A percentile compares a stretch with the other conserved stretches of the same genome.
These are phyloP conservation scores for Oncorhynchus mykiss DNA, from an alignment of 2,113 vertebrate species.

Conservation along the genomic window DNA sequence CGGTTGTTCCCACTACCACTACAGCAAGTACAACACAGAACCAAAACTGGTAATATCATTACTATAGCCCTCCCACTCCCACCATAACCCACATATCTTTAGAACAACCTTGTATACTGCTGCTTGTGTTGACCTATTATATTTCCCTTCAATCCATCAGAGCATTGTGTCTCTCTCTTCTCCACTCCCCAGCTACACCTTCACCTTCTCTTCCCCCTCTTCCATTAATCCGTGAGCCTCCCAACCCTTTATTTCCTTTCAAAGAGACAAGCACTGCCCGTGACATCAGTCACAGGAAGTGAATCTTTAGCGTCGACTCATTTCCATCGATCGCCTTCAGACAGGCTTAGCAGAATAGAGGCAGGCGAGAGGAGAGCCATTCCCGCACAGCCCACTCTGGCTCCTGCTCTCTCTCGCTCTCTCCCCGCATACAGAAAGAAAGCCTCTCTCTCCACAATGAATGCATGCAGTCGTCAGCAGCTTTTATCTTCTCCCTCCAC, in stretches of 20 bases:
- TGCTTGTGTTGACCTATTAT: slow-evolving; percentile 37
- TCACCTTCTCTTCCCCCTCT: slow-evolving; percentile 15
- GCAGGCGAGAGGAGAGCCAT: slow-evolving; percentile 56
- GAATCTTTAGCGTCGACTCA: slow-evolving; percentile 79
- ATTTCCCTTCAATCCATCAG: slow-evolving; percentile 39
- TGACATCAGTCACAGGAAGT: slow-evolving; percentile 77
- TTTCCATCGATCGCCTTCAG: slow-evolving; percentile 80
- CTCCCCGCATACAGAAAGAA: slow-evolving; percentile 63
- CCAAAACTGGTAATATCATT: no score
- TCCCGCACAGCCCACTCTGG: slow-evolving; percentile 68
- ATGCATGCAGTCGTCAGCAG: slow-evolving; percentile 66
- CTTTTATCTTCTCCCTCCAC: slow-evolving; percentile 70
- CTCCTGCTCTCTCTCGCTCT: slow-evolving; percentile 63
- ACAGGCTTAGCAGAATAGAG: slow-evolving; percentile 73
- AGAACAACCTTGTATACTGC: slow-evolving; percentile 24
- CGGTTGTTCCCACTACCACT: no score
- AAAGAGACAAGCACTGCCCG: slow-evolving; percentile 67
- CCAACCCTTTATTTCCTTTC: slow-evolving; percentile 66
- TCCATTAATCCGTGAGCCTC: slow-evolving; percentile 60
- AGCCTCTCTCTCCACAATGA: slow-evolving; percentile 58
- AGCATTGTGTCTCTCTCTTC: slow-evolving; percentile 37
- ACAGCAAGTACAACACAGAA: no score
- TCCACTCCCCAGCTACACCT: neutral
- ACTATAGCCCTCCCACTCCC: no score
- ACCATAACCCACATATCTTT: slow-evolving; percentile 2